Evolutionary conservation across 2,797 vertebrate species (phyloP), one percentile per base, ranked within the genome.

Genomic region (Myotis vivesi): DNA sequence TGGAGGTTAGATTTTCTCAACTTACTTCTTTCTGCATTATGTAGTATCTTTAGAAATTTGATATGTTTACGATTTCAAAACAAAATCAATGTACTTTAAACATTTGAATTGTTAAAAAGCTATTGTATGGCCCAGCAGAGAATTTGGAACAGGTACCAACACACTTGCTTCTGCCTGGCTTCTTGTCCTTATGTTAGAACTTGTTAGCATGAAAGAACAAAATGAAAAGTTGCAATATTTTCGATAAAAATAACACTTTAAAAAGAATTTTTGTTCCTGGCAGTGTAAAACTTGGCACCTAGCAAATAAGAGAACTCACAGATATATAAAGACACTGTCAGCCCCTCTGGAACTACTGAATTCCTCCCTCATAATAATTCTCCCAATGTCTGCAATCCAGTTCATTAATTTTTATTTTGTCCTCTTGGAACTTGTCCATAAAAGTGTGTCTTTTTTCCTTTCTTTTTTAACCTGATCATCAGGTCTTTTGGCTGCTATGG

Each of bases 191-290:
- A 36, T 16, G 11, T 33, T 36, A 10, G 66, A 19, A 76, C 20
- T 44, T 87, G n/a, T 73, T 87, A 86, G n/a, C 53, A n/a, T 28
- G 51, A 86, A 83, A 73, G 69, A 77, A 68, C 62, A 73, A 86
- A 93, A 49, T 75, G 22, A 83, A 68, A 77, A 88, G 55, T 76
- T 28, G 33, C 11, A 36, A 3, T 82, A n/a, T 87, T 71, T 89
- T 91, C 84, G 83, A 23, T 82, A 64, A 77, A 91, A 93, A 46
- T 93, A 92, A 69, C 33, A 87, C 71, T 79, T 96, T 92, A 9
- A 59, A 71, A 88, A 87, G 36, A 28, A 71, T 62, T 91, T 95
- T 96, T 82, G 20, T 89, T 41, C 22, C 41, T 73, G 71, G 44
- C 76, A 75, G 33, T 55, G 6, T 91, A 82, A 83, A 75, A 75